Conservation (phyloP, 2,113 vertebrate genomes). For the Parotia lawesii region DNA sequence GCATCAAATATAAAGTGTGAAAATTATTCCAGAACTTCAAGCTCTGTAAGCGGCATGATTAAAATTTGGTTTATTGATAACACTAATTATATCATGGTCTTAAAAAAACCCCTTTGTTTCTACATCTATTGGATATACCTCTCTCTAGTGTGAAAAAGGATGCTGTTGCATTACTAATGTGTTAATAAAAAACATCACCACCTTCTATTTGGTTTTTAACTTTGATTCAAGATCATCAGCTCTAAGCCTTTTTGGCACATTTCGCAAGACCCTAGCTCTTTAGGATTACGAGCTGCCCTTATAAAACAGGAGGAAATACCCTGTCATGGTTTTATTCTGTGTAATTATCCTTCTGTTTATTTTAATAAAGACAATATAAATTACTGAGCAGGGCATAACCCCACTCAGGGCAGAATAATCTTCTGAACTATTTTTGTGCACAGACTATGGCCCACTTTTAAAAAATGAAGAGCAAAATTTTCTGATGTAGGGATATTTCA, state of each 20-base stretch:
- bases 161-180: neutral
- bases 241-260: neutral
- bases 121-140: neutral
- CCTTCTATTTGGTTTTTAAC: neutral
- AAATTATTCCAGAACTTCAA: neutral
- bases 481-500: neutral
- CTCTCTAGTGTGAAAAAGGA: neutral
- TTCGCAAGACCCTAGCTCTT: neutral
- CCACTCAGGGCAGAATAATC: neutral
- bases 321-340: neutral
- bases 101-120: neutral
- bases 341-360: neutral
- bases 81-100: neutral
- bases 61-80: neutral
- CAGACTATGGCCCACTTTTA: neutral
- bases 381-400: neutral
- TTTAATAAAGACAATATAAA: neutral
- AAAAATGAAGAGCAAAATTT: neutral
- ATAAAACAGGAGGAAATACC: conserved; percentile 35
- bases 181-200: neutral
- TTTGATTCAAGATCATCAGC: neutral
- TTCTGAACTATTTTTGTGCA: neutral
- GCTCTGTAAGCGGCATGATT: neutral
- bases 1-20: neutral
- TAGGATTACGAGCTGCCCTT: neutral